These are phyloP conservation scores for Chalcis sispes DNA, from an alignment of 2,888 invertebrate genomes.

Conservation along the genomic window DNA sequence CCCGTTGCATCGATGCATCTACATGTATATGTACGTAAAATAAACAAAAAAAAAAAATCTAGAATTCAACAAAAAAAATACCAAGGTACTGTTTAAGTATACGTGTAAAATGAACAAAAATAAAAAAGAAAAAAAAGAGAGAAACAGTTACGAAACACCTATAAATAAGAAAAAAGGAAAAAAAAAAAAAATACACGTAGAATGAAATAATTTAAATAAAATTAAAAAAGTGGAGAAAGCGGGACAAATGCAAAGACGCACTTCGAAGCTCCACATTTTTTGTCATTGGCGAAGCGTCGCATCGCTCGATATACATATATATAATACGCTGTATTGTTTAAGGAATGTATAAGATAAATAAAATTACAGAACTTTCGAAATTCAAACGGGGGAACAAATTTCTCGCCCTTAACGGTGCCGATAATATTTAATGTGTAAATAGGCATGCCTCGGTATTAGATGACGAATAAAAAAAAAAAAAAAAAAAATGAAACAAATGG, in stretches of 20 bases:
- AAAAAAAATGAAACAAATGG: constrained; percentile 57
- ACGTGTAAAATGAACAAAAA: constrained; percentile 5
- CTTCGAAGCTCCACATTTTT: constrained; percentile 23
- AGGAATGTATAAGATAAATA: constrained; percentile 6
- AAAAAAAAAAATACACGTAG: neutral
- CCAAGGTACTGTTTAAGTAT: constrained; percentile 14
- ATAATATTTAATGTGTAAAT: constrained; percentile 67
- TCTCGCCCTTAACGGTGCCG: constrained; percentile 70
- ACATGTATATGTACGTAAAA: constrained; percentile 5
- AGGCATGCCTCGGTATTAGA: constrained; percentile 73
- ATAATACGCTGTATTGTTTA: too few species aligned
- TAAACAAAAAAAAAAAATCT: too few species aligned
- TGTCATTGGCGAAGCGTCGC: constrained; percentile 6
- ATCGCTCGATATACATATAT: constrained; percentile 7
- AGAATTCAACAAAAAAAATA: constrained; percentile 12
- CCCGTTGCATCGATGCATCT: neutral
- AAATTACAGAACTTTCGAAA: constrained; percentile 39
- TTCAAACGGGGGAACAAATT: constrained; percentile 56
- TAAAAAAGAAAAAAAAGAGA: neutral
- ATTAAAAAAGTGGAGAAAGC: neutral
- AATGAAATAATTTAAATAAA: neutral
- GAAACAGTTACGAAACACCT: too few species aligned
- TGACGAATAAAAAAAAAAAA: constrained; percentile 58
- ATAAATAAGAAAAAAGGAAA: neutral
- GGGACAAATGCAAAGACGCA: neutral